A percentile compares a stretch with the other conserved stretches of the same genome.
These are phyloP conservation scores for Sisor rabdophorus DNA, from an alignment of 2,113 vertebrate genomes.

Conservation along the genomic window DNA sequence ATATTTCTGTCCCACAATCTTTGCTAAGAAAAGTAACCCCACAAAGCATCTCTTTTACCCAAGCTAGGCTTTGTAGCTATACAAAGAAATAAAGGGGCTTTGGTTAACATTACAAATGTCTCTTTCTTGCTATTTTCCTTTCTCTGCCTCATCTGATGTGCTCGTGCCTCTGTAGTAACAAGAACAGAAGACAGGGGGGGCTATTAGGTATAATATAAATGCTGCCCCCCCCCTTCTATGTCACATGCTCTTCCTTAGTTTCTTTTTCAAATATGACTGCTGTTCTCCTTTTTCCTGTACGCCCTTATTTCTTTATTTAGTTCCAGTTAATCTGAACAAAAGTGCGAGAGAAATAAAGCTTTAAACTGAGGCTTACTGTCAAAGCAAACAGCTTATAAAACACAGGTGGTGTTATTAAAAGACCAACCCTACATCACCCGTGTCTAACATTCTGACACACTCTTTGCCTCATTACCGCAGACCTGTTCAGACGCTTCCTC, in stretches of 20 bases:
- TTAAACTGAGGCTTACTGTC: constrained; percentile 4
- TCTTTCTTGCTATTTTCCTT: neutral
- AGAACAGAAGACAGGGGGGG: neutral
- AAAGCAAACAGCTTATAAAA: neutral
- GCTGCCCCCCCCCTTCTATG: neutral
- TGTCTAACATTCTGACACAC: neutral
- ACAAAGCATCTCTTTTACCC: neutral
- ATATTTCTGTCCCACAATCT: neutral
- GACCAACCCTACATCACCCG: neutral
- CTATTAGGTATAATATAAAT: neutral
- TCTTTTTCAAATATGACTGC: neutral
- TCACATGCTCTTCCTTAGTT: neutral
- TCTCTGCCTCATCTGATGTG: neutral
- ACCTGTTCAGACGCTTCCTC: neutral
- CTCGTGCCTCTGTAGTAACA: neutral
- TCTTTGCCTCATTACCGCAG: neutral
- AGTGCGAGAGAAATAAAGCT: neutral
- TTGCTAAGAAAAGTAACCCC: neutral
- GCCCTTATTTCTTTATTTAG: neutral
- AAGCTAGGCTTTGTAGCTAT: neutral
- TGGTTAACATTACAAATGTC: neutral
- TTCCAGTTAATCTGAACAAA: neutral
- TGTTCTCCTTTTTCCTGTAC: neutral
- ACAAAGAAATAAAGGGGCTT: neutral
- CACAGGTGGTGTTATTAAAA: neutral